Conservation (phyloP, 2,888 invertebrate species). For the Listrodromus nycthemerus region DNA sequence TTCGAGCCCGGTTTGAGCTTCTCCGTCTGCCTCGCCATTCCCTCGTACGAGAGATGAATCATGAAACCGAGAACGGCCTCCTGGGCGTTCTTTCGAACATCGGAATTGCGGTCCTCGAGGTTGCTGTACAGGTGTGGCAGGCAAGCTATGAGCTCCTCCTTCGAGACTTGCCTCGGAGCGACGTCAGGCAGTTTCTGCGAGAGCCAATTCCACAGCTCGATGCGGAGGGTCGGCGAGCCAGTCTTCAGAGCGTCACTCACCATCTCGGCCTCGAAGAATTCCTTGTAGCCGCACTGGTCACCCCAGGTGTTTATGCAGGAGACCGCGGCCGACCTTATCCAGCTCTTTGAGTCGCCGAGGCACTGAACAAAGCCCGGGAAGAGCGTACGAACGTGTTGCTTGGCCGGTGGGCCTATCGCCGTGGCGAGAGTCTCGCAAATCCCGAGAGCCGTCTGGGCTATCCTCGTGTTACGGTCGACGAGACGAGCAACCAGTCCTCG, state of each 20-base stretch:
- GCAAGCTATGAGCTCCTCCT: slow-evolving; percentile 92
- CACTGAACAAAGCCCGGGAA: slow-evolving; percentile 93
- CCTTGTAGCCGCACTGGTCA: slow-evolving; percentile 92
- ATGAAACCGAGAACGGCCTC: slow-evolving; percentile 96
- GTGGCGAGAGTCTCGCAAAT: slow-evolving; percentile 93
- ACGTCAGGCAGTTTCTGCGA: slow-evolving; percentile 92
- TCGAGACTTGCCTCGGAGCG: slow-evolving; percentile 90
- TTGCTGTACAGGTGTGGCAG: slow-evolving; percentile 92
- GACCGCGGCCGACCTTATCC: slow-evolving; percentile 92
- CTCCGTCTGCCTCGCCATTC: slow-evolving; percentile 90
- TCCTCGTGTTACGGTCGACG: slow-evolving; percentile 96
- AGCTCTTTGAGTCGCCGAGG: slow-evolving; percentile 89
- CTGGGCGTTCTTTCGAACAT: slow-evolving; percentile 95
- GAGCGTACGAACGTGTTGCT: slow-evolving; percentile 91
- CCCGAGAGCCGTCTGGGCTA: slow-evolving; percentile 93
- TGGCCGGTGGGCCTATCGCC: slow-evolving; percentile 93
- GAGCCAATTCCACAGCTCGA: slow-evolving; percentile 94
- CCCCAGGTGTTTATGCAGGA: slow-evolving; percentile 95
- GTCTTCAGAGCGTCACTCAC: slow-evolving; percentile 93
- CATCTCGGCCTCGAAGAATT: slow-evolving; percentile 95
- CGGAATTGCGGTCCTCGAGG: slow-evolving; percentile 95
- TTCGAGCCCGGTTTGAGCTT: slow-evolving; percentile 93
- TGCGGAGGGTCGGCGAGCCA: slow-evolving; percentile 93
- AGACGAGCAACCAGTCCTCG: slow-evolving; percentile 91
- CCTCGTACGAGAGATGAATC: slow-evolving; percentile 95